Evolutionary conservation across 2,797 vertebrate genomes (phyloP).

Genomic region (Sebastes minor): DNA sequence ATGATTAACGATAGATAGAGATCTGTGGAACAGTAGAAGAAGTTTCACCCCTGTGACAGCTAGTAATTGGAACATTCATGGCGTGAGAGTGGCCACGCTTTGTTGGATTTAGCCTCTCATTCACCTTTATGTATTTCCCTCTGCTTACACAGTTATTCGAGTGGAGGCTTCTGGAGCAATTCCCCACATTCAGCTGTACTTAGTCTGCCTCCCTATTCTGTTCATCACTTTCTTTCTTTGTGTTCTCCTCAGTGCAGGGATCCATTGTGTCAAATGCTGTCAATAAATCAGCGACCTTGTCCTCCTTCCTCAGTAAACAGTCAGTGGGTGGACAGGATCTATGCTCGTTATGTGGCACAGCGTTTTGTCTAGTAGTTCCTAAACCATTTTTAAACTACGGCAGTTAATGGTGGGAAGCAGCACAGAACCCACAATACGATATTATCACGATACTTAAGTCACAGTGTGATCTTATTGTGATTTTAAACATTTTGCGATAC

Average conservation of each 20-base stretch:
- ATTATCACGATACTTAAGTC: no score
- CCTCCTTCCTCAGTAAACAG: background rate
- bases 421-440: fast-evolving
- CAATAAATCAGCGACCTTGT: conserved; percentile 23
- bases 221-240: background rate
- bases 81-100: conserved; percentile 26
- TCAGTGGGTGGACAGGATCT: background rate
- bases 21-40: conserved; percentile 31
- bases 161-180: background rate
- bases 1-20: conserved; percentile 61
- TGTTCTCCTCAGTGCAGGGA: background rate
- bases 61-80: conserved; percentile 63
- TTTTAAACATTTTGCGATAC: no score
- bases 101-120: conserved; percentile 12
- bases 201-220: background rate
- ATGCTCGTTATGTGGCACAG: background rate
- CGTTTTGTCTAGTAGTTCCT: background rate
- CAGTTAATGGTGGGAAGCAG: background rate
- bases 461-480: no score
- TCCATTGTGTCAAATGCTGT: conserved; percentile 7
- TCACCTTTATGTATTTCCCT: conserved; percentile 17
- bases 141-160: background rate
- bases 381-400: background rate
- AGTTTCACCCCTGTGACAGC: conserved; percentile 41
- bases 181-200: background rate